Evolutionary conservation across 2,797 vertebrate genomes (phyloP), one percentile per base, ranked within the genome.

Genomic region (Pogonophryne albipinna): DNA sequence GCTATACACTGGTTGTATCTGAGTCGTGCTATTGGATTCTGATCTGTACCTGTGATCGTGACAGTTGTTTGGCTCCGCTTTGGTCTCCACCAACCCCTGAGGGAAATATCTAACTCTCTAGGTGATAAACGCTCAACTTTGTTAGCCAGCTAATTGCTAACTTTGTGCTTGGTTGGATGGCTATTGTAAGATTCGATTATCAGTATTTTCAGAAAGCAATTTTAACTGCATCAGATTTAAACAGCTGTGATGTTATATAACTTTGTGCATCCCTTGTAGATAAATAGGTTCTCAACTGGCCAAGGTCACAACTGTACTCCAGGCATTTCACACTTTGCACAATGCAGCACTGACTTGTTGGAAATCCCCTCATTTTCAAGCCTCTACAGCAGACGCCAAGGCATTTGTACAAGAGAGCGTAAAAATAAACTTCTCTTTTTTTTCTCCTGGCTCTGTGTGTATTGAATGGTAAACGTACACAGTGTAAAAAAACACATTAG

Each of bases 341-440:
- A 47, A 14, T 41, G 73, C 58, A 69, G 58, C 78, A 31, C 1
- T 1, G 46, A 46, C 56, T 38, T 38, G 57, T 55, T 74, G 81
- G 16, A 80, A 84, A 85, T 77, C 74, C 75, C 49, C 61, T 79
- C 61, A 83, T 61, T 58, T 71, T 66, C 68, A 58, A 79, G 60
- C 64, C 71, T 63, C 66, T 11, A 17, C 67, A 19, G 79, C 77
- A 62, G 68, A 79, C 49, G 44, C 53, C 64, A 6, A 51, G 14
- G 56, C 71, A 62, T 68, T 75, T 38, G 34, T 38, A 38, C 69
- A 57, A 51, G 41, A n/a, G 67, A 50, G 58, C 7, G 2, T 50
- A 56, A 51, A 77, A 79, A 61, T 23, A 23, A 78, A 68, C 67
- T 50, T 10, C 19, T 66, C 31, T 57, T 64, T 34, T 64, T 49